phyloP scores from a whole-genome alignment of 2,797 vertebrate species.

The Silurus lanzhouensis region DNA sequence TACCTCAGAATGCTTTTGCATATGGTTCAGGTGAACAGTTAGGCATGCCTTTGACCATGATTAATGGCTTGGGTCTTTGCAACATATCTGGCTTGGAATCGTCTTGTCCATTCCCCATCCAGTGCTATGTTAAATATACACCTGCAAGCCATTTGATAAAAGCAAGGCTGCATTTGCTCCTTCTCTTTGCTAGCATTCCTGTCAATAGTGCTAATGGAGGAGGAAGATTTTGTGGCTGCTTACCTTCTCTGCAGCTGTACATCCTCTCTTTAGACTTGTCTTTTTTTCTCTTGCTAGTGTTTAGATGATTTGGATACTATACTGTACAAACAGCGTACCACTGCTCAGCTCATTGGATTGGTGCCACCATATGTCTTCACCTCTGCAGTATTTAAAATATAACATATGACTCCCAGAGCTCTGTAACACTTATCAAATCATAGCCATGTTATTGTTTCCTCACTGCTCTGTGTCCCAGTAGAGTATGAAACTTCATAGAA shows the following conservation, averaged over 20 bases:
- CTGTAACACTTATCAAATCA: slow-evolving; percentile 23
- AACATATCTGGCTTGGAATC: slow-evolving; percentile 50
- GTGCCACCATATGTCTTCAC: slow-evolving; percentile 27
- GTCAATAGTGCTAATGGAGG: slow-evolving; percentile 19
- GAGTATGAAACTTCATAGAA: slow-evolving; percentile 30
- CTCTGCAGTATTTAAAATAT: slow-evolving; percentile 1
- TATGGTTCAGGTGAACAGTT: slow-evolving; percentile 39
- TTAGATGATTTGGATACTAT: slow-evolving; percentile 17
- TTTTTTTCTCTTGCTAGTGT: slow-evolving; percentile 15
- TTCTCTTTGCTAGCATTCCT: slow-evolving; percentile 20
- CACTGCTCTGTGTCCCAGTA: slow-evolving; percentile 5
- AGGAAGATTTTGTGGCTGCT: slow-evolving; percentile 11
- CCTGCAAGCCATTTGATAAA: slow-evolving; percentile 52
- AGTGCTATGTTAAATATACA: slow-evolving; percentile 37
- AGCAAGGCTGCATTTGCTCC: slow-evolving; percentile 26
- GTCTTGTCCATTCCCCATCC: slow-evolving; percentile 23
- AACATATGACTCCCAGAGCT: slow-evolving; percentile 14
- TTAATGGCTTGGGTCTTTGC: slow-evolving; percentile 50
- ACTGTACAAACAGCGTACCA: slow-evolving; percentile 6
- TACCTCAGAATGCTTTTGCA: slow-evolving; percentile 20
- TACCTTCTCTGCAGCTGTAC: slow-evolving; percentile 21
- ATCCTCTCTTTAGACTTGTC: slow-evolving; percentile 6
- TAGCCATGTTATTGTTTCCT: slow-evolving; percentile 37
- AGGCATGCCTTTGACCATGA: slow-evolving; percentile 46
- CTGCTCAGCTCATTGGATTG: slow-evolving; percentile 19